phyloP scores from a whole-genome alignment of 92 coral and sea anemone genomes.

The Epizoanthus fatuus region DNA sequence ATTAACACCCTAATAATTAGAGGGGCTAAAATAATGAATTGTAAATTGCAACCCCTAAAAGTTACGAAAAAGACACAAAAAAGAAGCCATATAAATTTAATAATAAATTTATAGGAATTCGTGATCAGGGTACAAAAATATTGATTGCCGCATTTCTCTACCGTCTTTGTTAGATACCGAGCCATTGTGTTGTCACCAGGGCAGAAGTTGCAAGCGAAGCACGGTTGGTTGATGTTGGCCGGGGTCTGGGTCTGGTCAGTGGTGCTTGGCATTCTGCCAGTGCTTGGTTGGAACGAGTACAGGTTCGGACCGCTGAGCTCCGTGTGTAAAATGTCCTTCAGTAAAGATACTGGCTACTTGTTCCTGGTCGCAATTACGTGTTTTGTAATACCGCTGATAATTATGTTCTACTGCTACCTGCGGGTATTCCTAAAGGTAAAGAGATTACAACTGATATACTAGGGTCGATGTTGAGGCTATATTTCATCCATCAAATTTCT shows the following conservation, averaged over 20 bases:
- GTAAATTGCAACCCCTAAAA: too few species aligned
- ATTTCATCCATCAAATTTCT: too few species aligned
- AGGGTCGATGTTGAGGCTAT: too few species aligned
- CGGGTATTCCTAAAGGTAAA: constrained; percentile 84
- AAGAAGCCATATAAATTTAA: too few species aligned
- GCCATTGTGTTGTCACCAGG: constrained; percentile 97
- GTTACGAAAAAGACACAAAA: too few species aligned
- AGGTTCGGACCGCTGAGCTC: constrained; percentile 76
- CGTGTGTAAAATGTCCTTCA: constrained; percentile 86
- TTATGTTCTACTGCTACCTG: constrained; percentile 90
- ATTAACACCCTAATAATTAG: too few species aligned
- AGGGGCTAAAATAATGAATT: too few species aligned
- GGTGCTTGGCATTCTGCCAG: constrained; percentile 82
- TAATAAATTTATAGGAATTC: too few species aligned
- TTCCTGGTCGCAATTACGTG: constrained; percentile 81
- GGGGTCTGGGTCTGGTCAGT: constrained; percentile 87
- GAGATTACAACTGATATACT: background rate
- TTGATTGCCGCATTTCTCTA: background rate
- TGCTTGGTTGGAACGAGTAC: constrained; percentile 91
- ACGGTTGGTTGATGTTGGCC: constrained; percentile 82
- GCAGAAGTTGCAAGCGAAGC: constrained; percentile 69
- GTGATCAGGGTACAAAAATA: too few species aligned
- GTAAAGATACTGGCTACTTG: constrained; percentile 80
- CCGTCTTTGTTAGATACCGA: constrained; percentile 70
- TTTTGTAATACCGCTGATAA: constrained; percentile 81